These are phyloP conservation scores for Peromyscus maniculatus DNA, from an alignment of 2,113 vertebrate genomes.

Conservation along the genomic window DNA sequence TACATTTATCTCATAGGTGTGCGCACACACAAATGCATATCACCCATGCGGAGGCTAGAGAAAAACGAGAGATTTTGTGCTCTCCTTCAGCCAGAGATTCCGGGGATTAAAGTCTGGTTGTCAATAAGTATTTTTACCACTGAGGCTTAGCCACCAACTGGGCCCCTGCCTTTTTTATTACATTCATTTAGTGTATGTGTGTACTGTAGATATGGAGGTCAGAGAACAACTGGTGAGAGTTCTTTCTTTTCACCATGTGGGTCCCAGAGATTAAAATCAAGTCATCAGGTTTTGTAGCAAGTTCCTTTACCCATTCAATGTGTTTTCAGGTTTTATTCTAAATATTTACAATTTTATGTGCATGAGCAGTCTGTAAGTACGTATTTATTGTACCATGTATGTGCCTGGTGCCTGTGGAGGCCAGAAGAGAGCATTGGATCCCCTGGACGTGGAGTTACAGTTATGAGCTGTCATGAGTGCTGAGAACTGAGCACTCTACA, in stretches of 20 bases:
- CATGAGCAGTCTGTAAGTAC: background rate
- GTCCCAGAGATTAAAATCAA: background rate
- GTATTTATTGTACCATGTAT: background rate
- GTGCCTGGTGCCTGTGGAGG: background rate
- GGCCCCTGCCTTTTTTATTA: background rate
- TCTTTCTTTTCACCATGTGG: background rate
- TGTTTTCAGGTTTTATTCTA: background rate
- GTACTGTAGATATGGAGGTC: background rate
- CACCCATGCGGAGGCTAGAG: background rate
- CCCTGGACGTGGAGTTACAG: background rate
- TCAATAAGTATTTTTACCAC: background rate
- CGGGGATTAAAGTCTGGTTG: background rate
- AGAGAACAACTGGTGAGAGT: background rate
- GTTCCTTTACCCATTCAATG: background rate
- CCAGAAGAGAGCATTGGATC: background rate
- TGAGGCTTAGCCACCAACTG: background rate
- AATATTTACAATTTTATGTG: background rate
- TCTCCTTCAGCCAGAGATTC: background rate
- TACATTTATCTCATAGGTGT: background rate
- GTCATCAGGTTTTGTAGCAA: background rate
- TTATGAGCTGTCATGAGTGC: too few relatives aligned
- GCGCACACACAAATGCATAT: background rate
- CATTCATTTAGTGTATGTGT: background rate
- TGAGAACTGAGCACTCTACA: background rate
- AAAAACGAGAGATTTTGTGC: background rate